Evolutionary conservation across 1,140 invertebrate species (phyloP).

Genomic region (Limonius californicus): DNA sequence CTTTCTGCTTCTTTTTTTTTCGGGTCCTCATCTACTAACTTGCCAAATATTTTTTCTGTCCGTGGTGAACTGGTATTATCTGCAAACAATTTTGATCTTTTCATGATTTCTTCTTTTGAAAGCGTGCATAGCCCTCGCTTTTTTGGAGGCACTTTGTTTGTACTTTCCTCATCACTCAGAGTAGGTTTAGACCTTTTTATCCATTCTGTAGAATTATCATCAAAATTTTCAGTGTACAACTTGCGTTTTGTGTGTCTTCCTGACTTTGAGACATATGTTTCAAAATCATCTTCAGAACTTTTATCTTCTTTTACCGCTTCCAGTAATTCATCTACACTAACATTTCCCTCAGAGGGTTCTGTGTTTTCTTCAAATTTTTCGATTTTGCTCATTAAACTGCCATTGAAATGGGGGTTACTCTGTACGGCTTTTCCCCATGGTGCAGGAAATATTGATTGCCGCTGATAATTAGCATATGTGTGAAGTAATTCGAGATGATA

Average conservation of each 20-base stretch:
- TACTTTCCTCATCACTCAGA: too few relatives aligned
- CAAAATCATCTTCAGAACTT: background rate
- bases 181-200: too few relatives aligned
- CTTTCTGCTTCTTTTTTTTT: background rate
- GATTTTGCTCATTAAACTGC: background rate
- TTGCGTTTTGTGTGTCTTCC: slow-evolving; percentile 18
- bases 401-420: background rate
- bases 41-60: slow-evolving; percentile 7
- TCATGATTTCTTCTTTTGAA: slow-evolving; percentile 17
- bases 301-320: background rate
- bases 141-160: slow-evolving; percentile 7
- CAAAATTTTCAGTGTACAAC: slow-evolving; percentile 1
- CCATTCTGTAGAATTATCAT: too few relatives aligned
- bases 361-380: background rate
- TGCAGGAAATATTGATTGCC: slow-evolving; percentile 1
- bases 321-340: too few relatives aligned
- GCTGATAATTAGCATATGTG: background rate
- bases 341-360: too few relatives aligned
- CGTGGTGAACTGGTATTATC: background rate
- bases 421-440: slow-evolving; percentile 12
- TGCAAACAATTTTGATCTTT: slow-evolving; percentile 8
- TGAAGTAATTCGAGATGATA: background rate
- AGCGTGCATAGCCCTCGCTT: background rate
- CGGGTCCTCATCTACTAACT: background rate
- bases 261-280: background rate